A percentile compares a stretch with the other conserved stretches of the same genome.
phyloP scores from a whole-genome alignment of 2,797 vertebrate species.

The Apogon talboti region DNA sequence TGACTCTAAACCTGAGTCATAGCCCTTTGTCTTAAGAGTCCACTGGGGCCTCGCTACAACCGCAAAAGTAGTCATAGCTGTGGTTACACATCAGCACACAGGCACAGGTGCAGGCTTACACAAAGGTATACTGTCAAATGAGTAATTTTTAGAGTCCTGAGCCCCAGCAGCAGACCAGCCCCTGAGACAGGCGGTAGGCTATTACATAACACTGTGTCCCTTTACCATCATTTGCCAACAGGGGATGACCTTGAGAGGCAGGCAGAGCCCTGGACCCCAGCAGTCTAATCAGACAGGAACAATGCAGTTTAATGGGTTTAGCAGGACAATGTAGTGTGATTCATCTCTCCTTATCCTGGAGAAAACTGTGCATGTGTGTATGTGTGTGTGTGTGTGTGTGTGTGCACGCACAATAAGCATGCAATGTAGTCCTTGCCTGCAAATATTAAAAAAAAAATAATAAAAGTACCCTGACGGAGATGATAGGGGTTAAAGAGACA shows the following conservation, averaged over 20 bases:
- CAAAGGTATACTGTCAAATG: slow-evolving; percentile 10
- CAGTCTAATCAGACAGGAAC: slow-evolving; percentile 15
- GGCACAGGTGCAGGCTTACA: slow-evolving; percentile 25
- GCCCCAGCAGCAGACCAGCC: slow-evolving; percentile 41
- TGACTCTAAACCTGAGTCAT: slow-evolving; percentile 68
- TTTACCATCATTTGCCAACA: slow-evolving; percentile 72
- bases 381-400: slow-evolving; percentile 16
- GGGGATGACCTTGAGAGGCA: slow-evolving; percentile 81
- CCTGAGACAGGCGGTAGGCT: slow-evolving; percentile 34
- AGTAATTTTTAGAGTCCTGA: slow-evolving; percentile 11
- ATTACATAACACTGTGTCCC: slow-evolving; percentile 74
- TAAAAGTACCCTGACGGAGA: slow-evolving; percentile 31
- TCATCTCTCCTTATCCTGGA: neutral
- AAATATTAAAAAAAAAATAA: slow-evolving; percentile 13
- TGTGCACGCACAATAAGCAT: neutral
- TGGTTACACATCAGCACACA: slow-evolving; percentile 19
- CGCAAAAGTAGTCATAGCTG: slow-evolving; percentile 1
- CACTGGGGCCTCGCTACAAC: slow-evolving; percentile 18
- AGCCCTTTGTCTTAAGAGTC: slow-evolving; percentile 55
- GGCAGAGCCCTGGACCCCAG: slow-evolving; percentile 44
- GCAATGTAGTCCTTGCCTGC: slow-evolving; percentile 35
- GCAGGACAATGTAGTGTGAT: slow-evolving; percentile 8
- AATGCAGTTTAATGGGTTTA: slow-evolving; percentile 11
- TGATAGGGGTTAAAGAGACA: slow-evolving; percentile 40
- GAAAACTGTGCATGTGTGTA: slow-evolving; percentile 11